A percentile compares a stretch with the other conserved stretches of the same genome.
Evolutionary conservation across 2,113 vertebrate species (phyloP).

Genomic region (Martes martes): DNA sequence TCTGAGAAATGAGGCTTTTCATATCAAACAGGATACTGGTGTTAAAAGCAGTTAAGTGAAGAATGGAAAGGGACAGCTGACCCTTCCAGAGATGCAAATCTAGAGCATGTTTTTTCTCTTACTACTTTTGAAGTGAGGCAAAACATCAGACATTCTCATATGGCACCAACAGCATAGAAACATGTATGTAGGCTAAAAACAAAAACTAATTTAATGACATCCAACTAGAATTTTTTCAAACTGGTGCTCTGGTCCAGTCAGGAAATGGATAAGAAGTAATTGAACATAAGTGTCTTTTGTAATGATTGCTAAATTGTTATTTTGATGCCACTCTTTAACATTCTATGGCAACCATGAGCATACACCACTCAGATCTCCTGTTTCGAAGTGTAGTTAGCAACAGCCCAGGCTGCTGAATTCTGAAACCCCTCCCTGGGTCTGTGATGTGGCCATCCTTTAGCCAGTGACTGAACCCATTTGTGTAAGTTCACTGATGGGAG

Average conservation of each 20-base stretch:
- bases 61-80: background rate
- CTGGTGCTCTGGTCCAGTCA: background rate
- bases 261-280: background rate
- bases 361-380: background rate
- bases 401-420: background rate
- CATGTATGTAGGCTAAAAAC: background rate
- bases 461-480: no score
- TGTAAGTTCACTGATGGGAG: background rate
- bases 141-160: background rate
- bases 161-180: background rate
- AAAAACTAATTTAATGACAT: background rate
- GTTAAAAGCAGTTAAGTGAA: background rate
- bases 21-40: background rate
- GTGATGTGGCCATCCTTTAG: background rate
- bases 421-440: background rate
- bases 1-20: background rate
- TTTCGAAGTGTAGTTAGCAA: background rate
- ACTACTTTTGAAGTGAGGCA: background rate
- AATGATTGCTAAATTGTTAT: background rate
- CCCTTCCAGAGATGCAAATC: background rate
- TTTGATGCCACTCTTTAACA: background rate
- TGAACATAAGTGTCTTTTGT: background rate
- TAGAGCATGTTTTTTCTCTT: background rate
- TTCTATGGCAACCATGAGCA: background rate
- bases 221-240: background rate